Conservation (phyloP, 2,113 vertebrate genomes). For the Pungitius pungitius region DNA sequence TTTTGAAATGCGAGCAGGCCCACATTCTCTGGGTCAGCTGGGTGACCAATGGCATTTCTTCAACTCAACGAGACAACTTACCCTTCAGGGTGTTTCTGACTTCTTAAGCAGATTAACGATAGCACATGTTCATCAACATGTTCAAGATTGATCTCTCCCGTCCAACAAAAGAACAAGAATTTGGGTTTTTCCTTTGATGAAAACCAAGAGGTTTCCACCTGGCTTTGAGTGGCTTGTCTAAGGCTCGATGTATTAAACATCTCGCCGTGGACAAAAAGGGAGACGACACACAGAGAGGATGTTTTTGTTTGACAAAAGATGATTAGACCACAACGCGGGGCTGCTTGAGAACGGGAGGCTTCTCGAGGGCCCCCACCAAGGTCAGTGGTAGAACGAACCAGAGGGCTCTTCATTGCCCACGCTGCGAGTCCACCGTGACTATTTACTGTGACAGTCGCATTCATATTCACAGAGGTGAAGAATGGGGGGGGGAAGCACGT, state of each 20-base stretch:
- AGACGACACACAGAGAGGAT: conserved; percentile 17
- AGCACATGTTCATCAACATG: neutral
- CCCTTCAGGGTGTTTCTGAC: neutral
- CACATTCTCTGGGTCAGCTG: conserved; percentile 56
- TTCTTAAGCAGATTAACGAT: neutral
- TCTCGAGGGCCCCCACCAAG: conserved; percentile 58
- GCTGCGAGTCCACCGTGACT: conserved; percentile 55
- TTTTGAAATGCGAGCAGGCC: conserved; percentile 35
- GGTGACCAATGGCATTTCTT: conserved; percentile 24
- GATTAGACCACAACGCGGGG: conserved; percentile 50
- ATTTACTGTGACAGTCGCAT: conserved; percentile 65
- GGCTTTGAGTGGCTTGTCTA: no score
- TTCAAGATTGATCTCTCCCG: neutral
- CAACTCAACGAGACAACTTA: conserved; percentile 22
- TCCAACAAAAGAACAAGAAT: neutral
- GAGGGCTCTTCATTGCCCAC: conserved; percentile 60
- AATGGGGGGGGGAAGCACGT: neutral
- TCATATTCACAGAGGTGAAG: conserved; percentile 34
- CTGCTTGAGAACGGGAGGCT: conserved; percentile 60
- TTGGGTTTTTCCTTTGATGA: neutral
- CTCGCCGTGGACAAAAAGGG: no score
- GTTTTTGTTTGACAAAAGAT: conserved; percentile 64
- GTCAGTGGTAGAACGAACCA: conserved; percentile 68
- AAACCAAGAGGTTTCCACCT: no score
- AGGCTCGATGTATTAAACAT: no score